A percentile compares a stretch with the other conserved stretches of the same genome.
Evolutionary conservation across 2,113 vertebrate genomes (phyloP).

Genomic region (Alethe diademata): DNA sequence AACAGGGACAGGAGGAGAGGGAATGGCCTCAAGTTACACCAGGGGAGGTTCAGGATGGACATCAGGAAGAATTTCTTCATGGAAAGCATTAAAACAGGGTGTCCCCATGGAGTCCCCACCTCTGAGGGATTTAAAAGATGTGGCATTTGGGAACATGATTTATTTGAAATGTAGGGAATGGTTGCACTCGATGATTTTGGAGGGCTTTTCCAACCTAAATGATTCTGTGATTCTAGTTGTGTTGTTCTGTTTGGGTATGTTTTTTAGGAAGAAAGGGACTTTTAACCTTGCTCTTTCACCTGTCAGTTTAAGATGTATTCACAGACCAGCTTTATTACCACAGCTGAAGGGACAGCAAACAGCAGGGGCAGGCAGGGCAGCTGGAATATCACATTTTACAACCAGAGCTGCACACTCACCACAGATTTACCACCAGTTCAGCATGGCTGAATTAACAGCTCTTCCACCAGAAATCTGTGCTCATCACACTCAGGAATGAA

Average conservation of each 20-base stretch:
- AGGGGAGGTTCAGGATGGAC: background rate
- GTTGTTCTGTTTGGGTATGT: background rate
- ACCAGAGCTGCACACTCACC: background rate
- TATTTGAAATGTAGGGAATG: background rate
- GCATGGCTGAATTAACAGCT: background rate
- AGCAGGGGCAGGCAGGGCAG: background rate
- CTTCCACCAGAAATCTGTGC: background rate
- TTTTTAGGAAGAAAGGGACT: background rate
- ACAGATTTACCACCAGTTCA: background rate
- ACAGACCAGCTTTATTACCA: background rate
- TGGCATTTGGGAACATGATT: background rate
- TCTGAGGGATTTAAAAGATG: background rate
- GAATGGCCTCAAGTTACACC: rapidly evolving
- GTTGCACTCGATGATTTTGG: rapidly evolving
- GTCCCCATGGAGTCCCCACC: background rate
- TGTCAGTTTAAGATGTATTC: background rate
- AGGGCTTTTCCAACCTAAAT: background rate
- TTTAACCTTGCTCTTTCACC: background rate
- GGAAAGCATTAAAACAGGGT: background rate
- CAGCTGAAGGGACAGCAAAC: background rate
- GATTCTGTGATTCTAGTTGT: background rate
- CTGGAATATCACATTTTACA: background rate
- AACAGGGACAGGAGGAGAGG: background rate
- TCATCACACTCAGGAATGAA: background rate
- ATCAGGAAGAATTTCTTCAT: background rate